phyloP scores from a whole-genome alignment of 2,797 vertebrate genomes.

The Lagorchestes hirsutus region DNA sequence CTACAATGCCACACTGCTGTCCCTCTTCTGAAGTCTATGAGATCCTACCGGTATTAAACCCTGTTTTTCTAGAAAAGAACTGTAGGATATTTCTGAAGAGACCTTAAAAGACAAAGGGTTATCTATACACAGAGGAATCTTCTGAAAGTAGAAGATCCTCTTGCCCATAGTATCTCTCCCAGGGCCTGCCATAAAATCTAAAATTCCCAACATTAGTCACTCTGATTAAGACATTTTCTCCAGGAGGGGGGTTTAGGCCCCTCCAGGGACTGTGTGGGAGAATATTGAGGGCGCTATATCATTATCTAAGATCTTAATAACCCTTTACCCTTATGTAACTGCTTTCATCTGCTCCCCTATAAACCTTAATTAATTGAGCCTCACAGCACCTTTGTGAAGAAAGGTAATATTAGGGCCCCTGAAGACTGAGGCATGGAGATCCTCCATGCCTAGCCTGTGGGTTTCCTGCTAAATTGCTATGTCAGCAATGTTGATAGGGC shows the following conservation, averaged over 20 bases:
- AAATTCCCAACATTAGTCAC: constrained; percentile 3
- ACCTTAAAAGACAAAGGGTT: neutral
- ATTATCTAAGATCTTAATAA: constrained; percentile 7
- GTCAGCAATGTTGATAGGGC: neutral
- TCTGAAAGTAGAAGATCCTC: neutral
- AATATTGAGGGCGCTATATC: neutral
- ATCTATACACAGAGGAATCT: neutral
- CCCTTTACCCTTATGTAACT: neutral
- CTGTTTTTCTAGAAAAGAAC: neutral
- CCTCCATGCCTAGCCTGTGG: neutral
- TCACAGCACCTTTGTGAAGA: constrained; percentile 3
- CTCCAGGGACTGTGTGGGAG: neutral
- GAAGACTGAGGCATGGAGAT: neutral
- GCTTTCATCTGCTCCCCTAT: neutral
- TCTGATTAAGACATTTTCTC: neutral
- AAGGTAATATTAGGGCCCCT: neutral
- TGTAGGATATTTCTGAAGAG: neutral
- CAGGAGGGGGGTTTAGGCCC: neutral
- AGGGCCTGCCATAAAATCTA: neutral
- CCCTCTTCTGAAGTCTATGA: neutral
- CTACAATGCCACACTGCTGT: neutral
- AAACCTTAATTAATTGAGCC: constrained; percentile 2
- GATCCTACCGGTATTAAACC: neutral
- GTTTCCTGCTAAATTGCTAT: neutral
- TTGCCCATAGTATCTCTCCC: neutral